Percentiles rank a stretch among this genome's conserved stretches.
Conservation (phyloP, 2,797 vertebrate species). For the Cephalopachus bancanus region DNA sequence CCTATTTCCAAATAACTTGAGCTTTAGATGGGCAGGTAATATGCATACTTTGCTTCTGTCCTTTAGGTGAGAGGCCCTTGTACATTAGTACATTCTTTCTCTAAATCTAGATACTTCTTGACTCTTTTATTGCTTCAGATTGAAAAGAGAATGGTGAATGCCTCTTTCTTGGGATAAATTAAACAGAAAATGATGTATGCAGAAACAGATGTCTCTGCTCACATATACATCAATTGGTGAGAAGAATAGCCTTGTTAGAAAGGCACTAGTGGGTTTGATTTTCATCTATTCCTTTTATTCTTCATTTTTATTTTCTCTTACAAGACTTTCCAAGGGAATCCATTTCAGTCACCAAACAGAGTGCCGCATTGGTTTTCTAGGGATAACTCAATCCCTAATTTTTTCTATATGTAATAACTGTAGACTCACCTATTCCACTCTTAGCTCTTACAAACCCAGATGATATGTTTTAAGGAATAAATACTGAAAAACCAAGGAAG, state of each 20-base stretch:
- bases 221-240: not conserved
- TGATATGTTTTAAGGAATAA: not conserved
- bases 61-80: not conserved
- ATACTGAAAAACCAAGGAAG: not conserved
- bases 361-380: not conserved
- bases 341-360: not conserved
- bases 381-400: not conserved
- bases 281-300: not conserved
- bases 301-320: conserved; percentile 3
- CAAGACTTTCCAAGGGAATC: not conserved
- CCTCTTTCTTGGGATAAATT: not conserved
- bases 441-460: not conserved
- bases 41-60: not conserved
- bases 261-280: not conserved
- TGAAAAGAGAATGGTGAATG: not conserved
- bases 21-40: not conserved
- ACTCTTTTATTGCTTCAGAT: not conserved
- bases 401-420: not conserved
- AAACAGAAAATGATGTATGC: not conserved
- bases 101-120: not conserved
- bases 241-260: not conserved
- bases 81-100: not conserved
- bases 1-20: not conserved
- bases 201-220: not conserved
- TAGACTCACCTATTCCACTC: not conserved